Evolutionary conservation across 2,113 vertebrate genomes (phyloP), one percentile per base, ranked within the genome.

Genomic region (Columbina picui): DNA sequence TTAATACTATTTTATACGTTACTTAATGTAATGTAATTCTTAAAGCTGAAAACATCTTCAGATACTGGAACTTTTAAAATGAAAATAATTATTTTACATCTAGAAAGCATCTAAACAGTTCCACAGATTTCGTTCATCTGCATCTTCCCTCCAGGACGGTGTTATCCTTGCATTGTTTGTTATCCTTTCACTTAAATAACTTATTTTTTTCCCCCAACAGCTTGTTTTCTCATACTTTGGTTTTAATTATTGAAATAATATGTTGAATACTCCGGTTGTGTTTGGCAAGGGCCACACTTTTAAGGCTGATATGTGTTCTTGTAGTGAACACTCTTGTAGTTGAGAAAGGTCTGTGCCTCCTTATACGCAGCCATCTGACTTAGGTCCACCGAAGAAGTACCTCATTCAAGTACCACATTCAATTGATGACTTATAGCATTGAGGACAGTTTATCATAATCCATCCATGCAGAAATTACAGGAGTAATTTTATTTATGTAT

Each of bases 181-280:
- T 97, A 93, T 93, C 86, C 79, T 97, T 96, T 97, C 88, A 96
- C 91, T 81, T 97, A 91, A 96, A 86, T 95, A 77, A 93, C 96
- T 96, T 87, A 70, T 95, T 95, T 93, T 85, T 95, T 71, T 55
- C 60, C 75, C 82, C 50, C 47, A 79, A 83, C 50, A 94, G 47
- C 83, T 96, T 97, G 53, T 77, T 95, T 97, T 97, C 90, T 97
- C 93, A 94, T 97, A 94, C 76, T 83, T 90, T 69, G 90, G 56
- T 71, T 98, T 98, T 96, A 90, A 89, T 96, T 97, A 94, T 96
- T 97, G 95, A 96, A 97, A 94, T 98, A 97, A 52, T 92, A 86
- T 78, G 94, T 91, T 96, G 93, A 97, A 60, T 97, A 52, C 45
- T 94, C 75, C 93, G 79, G 16, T 97, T 97, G 95, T 95, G 96